Evolutionary conservation across 2,113 vertebrate genomes (phyloP).

Genomic region (Catharus minimus): DNA sequence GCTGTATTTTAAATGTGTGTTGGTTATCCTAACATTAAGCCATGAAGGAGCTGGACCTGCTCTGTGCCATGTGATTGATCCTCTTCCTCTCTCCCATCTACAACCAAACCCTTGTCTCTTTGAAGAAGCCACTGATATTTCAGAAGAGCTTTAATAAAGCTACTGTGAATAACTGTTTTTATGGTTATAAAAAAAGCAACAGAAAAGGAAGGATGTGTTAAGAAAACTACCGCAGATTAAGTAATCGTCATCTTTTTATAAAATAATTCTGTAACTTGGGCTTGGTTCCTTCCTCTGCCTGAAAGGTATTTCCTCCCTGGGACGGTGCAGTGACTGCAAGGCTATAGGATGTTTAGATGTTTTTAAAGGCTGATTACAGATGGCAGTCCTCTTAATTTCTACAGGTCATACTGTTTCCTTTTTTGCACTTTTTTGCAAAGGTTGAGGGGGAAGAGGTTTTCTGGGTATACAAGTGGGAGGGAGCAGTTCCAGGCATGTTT

Average conservation of each 20-base stretch:
- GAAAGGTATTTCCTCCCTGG: slow-evolving; percentile 61
- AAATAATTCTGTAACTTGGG: slow-evolving; percentile 52
- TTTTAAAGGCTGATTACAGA: slow-evolving; percentile 25
- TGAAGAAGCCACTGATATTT: not conserved
- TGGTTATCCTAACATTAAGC: not conserved
- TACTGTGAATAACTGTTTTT: not conserved
- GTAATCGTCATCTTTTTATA: slow-evolving; percentile 54
- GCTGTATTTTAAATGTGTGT: rapidly evolving
- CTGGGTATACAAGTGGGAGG: not conserved
- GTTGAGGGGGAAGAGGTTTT: rapidly evolving
- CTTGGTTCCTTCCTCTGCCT: slow-evolving; percentile 61
- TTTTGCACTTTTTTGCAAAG: not conserved
- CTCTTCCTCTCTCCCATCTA: not conserved
- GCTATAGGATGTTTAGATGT: slow-evolving; percentile 4
- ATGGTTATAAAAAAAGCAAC: slow-evolving; percentile 53
- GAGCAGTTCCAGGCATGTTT: not conserved
- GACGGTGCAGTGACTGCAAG: not conserved
- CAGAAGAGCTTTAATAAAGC: not conserved
- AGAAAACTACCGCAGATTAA: slow-evolving; percentile 45
- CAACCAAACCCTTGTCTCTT: not conserved
- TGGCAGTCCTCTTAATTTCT: slow-evolving; percentile 7
- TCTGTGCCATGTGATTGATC: rapidly evolving
- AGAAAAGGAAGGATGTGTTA: slow-evolving; percentile 67
- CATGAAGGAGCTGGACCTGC: not conserved
- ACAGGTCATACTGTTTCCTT: not conserved